These are phyloP conservation scores for Antheraea mylitta DNA, from an alignment of 1,140 invertebrate genomes.

Conservation along the genomic window DNA sequence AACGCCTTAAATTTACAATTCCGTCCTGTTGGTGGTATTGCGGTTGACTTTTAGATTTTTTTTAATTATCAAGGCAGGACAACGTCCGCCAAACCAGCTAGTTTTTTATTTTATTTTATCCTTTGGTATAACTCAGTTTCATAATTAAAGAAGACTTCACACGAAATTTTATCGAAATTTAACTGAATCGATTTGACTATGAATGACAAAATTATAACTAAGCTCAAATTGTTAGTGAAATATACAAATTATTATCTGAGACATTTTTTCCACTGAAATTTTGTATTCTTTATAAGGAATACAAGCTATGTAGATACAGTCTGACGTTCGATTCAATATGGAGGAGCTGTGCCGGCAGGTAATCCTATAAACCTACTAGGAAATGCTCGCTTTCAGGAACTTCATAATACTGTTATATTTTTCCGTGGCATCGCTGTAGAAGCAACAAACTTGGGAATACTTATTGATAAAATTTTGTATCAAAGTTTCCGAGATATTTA, in stretches of 20 bases:
- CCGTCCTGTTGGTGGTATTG: no score
- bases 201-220: no score
- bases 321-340: constrained; percentile 22
- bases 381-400: constrained; percentile 27
- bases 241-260: background rate
- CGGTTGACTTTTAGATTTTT: no score
- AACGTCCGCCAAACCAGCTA: no score
- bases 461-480: constrained; percentile 26
- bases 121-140: no score
- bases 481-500: constrained; percentile 7
- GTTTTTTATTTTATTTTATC: no score
- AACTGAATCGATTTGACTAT: no score
- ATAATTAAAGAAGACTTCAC: no score
- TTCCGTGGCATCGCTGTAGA: constrained; percentile 20
- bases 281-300: background rate
- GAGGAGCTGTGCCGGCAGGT: constrained; percentile 16
- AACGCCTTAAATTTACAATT: no score
- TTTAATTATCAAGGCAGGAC: no score
- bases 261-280: background rate
- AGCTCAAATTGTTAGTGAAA: background rate
- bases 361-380: constrained; percentile 27
- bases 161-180: no score
- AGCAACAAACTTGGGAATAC: constrained; percentile 16
- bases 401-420: constrained; percentile 31
- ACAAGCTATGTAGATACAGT: constrained; percentile 14